Percentiles rank a stretch among this genome's conserved stretches.
phyloP scores from a whole-genome alignment of 2,797 vertebrate genomes.

The Oceanodroma leucorhoa region DNA sequence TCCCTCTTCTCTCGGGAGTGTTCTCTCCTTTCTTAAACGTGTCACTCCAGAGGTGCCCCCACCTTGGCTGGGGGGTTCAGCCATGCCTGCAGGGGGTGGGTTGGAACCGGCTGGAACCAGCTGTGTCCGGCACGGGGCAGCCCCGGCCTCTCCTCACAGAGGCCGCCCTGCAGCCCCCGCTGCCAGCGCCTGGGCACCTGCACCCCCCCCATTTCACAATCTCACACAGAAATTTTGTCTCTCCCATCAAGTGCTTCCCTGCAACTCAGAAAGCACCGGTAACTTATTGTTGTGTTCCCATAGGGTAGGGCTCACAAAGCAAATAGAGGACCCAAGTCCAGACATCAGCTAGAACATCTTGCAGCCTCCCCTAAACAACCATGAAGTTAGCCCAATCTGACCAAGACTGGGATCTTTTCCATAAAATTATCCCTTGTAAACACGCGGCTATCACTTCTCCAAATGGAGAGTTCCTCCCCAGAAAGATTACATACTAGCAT shows the following conservation, averaged over 20 bases:
- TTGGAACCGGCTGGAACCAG: rapidly evolving
- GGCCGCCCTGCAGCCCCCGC: rapidly evolving
- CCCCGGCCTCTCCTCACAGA: background rate
- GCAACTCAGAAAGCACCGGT: background rate
- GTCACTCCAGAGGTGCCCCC: rapidly evolving
- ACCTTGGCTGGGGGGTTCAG: background rate
- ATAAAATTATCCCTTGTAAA: background rate
- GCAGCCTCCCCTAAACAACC: rapidly evolving
- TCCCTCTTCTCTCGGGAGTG: background rate
- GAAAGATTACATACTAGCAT: background rate
- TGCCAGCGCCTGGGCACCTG: no score
- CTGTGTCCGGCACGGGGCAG: background rate
- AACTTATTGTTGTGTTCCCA: background rate
- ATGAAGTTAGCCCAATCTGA: background rate
- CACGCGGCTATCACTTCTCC: background rate
- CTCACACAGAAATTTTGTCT: background rate
- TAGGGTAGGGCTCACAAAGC: rapidly evolving
- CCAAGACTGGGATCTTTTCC: background rate
- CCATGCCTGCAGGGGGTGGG: rapidly evolving
- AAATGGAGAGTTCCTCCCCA: rapidly evolving
- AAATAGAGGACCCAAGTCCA: background rate
- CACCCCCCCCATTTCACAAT: background rate
- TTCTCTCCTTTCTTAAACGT: background rate
- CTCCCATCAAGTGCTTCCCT: background rate
- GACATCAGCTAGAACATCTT: background rate